Conservation (phyloP, 2,888 invertebrate genomes). For the Nymphalis urticae region DNA sequence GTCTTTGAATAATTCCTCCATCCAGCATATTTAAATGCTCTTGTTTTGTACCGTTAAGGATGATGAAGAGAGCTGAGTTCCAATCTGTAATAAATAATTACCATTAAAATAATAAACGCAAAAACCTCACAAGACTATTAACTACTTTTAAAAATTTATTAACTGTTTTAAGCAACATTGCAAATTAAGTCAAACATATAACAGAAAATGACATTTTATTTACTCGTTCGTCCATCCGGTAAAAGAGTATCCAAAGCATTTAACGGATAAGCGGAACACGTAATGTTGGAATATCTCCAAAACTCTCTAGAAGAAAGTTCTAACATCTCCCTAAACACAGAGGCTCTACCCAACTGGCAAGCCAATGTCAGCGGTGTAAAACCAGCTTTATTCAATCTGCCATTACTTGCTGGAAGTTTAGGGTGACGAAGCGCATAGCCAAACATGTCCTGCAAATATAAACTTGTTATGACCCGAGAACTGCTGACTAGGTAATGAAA, state of each 20-base stretch:
- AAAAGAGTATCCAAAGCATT: conserved; percentile 97
- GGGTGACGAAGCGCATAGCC: conserved; percentile 98
- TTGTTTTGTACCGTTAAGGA: conserved; percentile 97
- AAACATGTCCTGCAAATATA: conserved; percentile 92
- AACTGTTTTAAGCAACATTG: neutral
- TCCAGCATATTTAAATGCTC: conserved; percentile 99
- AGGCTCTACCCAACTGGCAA: conserved; percentile 96
- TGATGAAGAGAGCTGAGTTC: conserved; percentile 98
- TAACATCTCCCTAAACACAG: conserved; percentile 98
- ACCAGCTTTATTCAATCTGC: conserved; percentile 93
- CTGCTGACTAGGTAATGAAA: no score
- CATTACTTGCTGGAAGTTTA: conserved; percentile 94
- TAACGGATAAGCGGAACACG: conserved; percentile 98
- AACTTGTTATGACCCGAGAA: no score
- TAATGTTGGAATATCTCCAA: conserved; percentile 99
- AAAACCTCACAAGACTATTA: no score
- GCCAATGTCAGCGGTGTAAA: conserved; percentile 97
- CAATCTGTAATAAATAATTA: conserved; percentile 86
- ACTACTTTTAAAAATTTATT: no score
- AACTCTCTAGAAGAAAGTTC: conserved; percentile 97
- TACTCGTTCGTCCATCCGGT: conserved; percentile 97
- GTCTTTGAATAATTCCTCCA: conserved; percentile 97
- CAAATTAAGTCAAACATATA: no score
- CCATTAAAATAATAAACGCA: no score
- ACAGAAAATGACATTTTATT: conserved; percentile 47